Percentiles rank a stretch among this genome's conserved stretches.
Evolutionary conservation across 2,113 vertebrate species (phyloP).

Genomic region (Perccottus glenii): DNA sequence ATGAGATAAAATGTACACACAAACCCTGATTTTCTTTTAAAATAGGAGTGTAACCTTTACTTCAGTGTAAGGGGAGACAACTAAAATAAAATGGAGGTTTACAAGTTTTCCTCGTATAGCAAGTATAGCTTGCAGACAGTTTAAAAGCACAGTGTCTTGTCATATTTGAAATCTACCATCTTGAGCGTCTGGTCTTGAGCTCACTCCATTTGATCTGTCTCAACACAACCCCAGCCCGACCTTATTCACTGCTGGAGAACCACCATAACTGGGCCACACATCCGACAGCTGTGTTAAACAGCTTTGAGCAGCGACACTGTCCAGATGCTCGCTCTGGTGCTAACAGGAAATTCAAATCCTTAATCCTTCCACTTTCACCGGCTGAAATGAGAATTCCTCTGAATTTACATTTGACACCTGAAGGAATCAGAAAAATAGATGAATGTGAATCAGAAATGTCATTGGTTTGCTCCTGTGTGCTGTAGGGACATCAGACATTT

Average conservation of each 20-base stretch:
- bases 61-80: no score
- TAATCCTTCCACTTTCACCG: conserved; percentile 33
- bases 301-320: conserved; percentile 51
- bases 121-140: not conserved
- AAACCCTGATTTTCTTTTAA: no score
- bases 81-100: no score
- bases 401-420: conserved; percentile 34
- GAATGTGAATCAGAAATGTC: not conserved
- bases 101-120: no score
- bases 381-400: conserved; percentile 23
- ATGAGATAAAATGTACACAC: no score
- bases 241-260: conserved; percentile 33
- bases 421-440: conserved; percentile 30
- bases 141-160: conserved; percentile 1
- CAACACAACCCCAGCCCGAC: conserved; percentile 41
- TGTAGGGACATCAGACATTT: conserved; percentile 39
- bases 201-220: conserved; percentile 17
- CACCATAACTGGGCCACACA: conserved; percentile 42
- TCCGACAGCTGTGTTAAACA: conserved; percentile 72
- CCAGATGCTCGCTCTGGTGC: conserved; percentile 63
- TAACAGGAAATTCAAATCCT: conserved; percentile 50
- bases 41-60: no score
- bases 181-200: conserved; percentile 7
- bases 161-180: conserved; percentile 16
- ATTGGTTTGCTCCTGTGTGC: conserved; percentile 8